Evolutionary conservation across 2,888 invertebrate species (phyloP).

Genomic region (Yponomeuta malinellus): DNA sequence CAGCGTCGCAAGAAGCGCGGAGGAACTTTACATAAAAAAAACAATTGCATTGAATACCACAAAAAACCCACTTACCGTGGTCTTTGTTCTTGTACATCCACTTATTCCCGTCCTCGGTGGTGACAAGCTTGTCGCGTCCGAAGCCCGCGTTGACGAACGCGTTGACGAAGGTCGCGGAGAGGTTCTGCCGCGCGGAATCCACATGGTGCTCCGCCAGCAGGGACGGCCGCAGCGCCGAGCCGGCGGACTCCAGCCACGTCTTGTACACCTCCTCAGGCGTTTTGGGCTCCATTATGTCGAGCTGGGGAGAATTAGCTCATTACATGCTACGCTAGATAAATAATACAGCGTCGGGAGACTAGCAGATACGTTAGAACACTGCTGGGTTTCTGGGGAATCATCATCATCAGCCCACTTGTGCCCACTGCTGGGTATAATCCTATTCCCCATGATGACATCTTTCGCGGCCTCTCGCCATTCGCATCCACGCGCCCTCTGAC

Average conservation of each 20-base stretch:
- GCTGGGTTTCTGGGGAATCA: too few species aligned
- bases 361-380: too few species aligned
- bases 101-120: conserved; percentile 87
- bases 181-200: conserved; percentile 96
- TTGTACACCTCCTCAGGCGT: conserved; percentile 99
- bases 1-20: too few species aligned
- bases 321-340: too few species aligned
- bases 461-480: too few species aligned
- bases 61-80: conserved; percentile 71
- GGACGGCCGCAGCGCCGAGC: conserved; percentile 79
- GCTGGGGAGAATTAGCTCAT: conserved; percentile 55
- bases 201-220: conserved; percentile 84
- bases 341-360: too few species aligned
- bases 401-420: too few species aligned
- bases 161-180: conserved; percentile 98
- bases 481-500: too few species aligned
- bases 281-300: conserved; percentile 99
- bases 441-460: too few species aligned
- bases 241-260: conserved; percentile 93
- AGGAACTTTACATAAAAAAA: too few species aligned
- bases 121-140: conserved; percentile 95
- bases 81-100: conserved; percentile 99
- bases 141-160: conserved; percentile 99
- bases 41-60: neutral
- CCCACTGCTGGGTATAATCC: too few species aligned